Evolutionary conservation across 2,888 invertebrate genomes (phyloP).

Genomic region (Sialis lutaria): DNA sequence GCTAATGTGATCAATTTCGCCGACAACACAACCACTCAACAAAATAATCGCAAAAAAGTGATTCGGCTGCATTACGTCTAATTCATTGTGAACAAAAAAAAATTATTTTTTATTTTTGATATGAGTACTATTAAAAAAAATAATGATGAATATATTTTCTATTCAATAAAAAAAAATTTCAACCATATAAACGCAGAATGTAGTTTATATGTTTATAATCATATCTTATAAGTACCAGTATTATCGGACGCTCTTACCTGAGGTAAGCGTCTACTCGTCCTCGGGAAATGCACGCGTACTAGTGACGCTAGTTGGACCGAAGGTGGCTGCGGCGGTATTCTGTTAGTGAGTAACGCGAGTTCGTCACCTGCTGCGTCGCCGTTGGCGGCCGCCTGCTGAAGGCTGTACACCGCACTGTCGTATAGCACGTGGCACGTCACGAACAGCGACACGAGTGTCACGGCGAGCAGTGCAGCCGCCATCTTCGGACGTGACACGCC

Average conservation of each 20-base stretch:
- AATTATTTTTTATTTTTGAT: too few relatives aligned
- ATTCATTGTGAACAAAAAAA: too few relatives aligned
- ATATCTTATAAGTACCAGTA: too few relatives aligned
- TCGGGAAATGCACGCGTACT: conserved; percentile 38
- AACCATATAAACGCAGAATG: too few relatives aligned
- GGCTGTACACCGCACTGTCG: conserved; percentile 68
- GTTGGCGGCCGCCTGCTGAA: conserved; percentile 36
- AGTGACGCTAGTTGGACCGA: conserved; percentile 11
- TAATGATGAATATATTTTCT: too few relatives aligned
- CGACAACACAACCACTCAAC: too few relatives aligned
- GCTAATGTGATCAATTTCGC: too few relatives aligned
- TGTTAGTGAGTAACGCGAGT: conserved; percentile 20
- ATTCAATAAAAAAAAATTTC: too few relatives aligned
- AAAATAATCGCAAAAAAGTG: too few relatives aligned
- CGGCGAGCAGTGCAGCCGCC: conserved; percentile 62
- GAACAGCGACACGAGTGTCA: conserved; percentile 65
- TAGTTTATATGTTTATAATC: too few relatives aligned
- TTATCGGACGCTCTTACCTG: conserved; percentile 25
- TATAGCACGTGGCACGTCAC: conserved; percentile 72
- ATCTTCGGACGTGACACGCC: conserved; percentile 72
- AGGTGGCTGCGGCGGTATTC: conserved; percentile 29
- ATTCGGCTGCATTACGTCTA: too few relatives aligned
- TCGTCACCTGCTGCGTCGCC: conserved; percentile 20
- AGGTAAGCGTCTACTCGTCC: conserved; percentile 45
- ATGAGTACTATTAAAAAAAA: too few relatives aligned